Base-by-base conservation (phyloP, 2,797 vertebrate genomes). In the Neostethus bicornis region DNA sequence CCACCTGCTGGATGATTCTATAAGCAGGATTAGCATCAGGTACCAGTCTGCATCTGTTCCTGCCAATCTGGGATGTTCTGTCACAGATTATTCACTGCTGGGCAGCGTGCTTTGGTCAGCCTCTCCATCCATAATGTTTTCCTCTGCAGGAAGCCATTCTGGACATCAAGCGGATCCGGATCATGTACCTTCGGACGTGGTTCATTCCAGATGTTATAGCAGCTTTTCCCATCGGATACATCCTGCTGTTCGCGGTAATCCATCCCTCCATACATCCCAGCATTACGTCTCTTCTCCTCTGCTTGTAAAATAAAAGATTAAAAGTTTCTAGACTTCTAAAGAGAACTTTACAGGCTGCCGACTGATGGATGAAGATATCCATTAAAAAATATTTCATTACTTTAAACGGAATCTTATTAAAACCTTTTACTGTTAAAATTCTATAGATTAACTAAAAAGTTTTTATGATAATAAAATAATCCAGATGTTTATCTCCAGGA, bases 191-290 rank as follows among this genome's bases (percentile, higher is more conserved):
- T 66, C 90, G 88, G 85, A 86, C 89, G 7, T 93, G 92, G 91
- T 91, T 93, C 87, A 75, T 93, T 59, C 90, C 90, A 3, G 92
- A 93, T 32, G 61, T 92, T 50, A 90, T 92, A 13, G 91, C 91
- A 32, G 91, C 91, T 5, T 92, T 93, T 77, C 92, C 92, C 7
- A 91, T 92, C 5, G 92, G 92, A 59, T 93, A 91, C 84, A 91
- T 93, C 13, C 76, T 93, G 39, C 80, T 92, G 51, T 89, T 93
- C 82, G 90, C 90, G 82, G 91, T 93, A 90, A 87, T n/a, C n/a
- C n/a, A n/a, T n/a, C n/a, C n/a, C n/a, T n/a, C n/a, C n/a, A n/a
- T n/a, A n/a, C n/a, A n/a, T n/a, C n/a, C n/a, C n/a, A n/a, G n/a
- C n/a, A n/a, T n/a, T n/a, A n/a, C n/a, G n/a, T n/a, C n/a, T n/a